Conservation (phyloP, 2,113 vertebrate species). For the Tragulus kanchil region DNA sequence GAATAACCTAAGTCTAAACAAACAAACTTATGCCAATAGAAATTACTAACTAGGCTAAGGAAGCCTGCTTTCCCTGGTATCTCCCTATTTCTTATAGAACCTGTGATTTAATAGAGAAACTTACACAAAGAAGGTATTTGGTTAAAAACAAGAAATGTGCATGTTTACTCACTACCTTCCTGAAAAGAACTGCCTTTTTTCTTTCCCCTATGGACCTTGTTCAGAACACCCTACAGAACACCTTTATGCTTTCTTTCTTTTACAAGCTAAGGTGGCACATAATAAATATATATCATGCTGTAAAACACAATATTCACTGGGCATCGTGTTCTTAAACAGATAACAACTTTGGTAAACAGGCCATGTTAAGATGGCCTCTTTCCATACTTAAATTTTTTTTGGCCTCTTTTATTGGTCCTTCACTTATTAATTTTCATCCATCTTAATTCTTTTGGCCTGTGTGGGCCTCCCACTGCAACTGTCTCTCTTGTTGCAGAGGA, state of each 20-base stretch:
- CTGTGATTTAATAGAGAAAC: constrained; percentile 58
- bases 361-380: constrained; percentile 12
- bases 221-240: constrained; percentile 47
- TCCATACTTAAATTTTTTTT: too few species aligned
- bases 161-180: constrained; percentile 20
- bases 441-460: too few species aligned
- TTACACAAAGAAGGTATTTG: constrained; percentile 61
- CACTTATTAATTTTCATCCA: too few species aligned
- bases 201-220: neutral
- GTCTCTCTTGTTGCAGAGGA: too few species aligned
- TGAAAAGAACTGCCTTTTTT: neutral
- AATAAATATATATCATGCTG: constrained; percentile 31
- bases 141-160: constrained; percentile 66
- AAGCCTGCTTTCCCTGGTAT: constrained; percentile 49
- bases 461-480: too few species aligned
- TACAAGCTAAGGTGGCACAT: neutral
- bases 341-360: constrained; percentile 66
- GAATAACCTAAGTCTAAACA: constrained; percentile 58
- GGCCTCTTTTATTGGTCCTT: too few species aligned
- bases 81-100: constrained; percentile 48
- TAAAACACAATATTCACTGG: constrained; percentile 53
- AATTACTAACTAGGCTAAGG: neutral
- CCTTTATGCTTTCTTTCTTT: neutral
- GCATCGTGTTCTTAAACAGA: constrained; percentile 52
- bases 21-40: neutral